Conservation (phyloP, 2,888 invertebrate species). For the Cecidostiba fungosa region DNA sequence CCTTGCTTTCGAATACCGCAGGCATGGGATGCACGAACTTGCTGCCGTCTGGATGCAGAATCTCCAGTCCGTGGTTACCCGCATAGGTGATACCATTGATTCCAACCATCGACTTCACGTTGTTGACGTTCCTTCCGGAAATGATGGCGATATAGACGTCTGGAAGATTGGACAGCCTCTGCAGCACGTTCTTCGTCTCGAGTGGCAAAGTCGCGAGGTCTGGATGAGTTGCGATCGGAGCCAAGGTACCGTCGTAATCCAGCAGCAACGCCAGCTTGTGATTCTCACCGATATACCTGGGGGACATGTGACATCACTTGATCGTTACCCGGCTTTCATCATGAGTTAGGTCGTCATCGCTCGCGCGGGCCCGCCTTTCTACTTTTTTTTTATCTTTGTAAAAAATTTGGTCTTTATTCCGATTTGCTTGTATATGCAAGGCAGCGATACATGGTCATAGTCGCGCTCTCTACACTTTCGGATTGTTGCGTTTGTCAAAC, state of each 20-base stretch:
- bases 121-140: slow-evolving; percentile 92
- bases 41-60: slow-evolving; percentile 93
- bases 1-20: slow-evolving; percentile 90
- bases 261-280: slow-evolving; percentile 91
- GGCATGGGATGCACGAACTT: slow-evolving; percentile 96
- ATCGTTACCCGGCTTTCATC: slow-evolving; percentile 78
- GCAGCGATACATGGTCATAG: neutral
- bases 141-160: slow-evolving; percentile 94
- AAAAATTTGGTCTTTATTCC: neutral
- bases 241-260: slow-evolving; percentile 94
- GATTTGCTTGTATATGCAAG: neutral
- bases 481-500: slow-evolving; percentile 28
- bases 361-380: slow-evolving; percentile 75
- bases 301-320: slow-evolving; percentile 77
- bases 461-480: slow-evolving; percentile 20
- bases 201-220: slow-evolving; percentile 92
- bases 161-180: slow-evolving; percentile 90
- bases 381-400: neutral
- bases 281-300: slow-evolving; percentile 91
- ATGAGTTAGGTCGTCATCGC: slow-evolving; percentile 76
- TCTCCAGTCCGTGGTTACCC: slow-evolving; percentile 94
- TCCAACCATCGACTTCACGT: slow-evolving; percentile 94
- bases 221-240: slow-evolving; percentile 94
- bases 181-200: slow-evolving; percentile 92
- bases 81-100: slow-evolving; percentile 95